Base-by-base conservation (phyloP, 2,113 vertebrate species). In the Cisticola juncidis region DNA sequence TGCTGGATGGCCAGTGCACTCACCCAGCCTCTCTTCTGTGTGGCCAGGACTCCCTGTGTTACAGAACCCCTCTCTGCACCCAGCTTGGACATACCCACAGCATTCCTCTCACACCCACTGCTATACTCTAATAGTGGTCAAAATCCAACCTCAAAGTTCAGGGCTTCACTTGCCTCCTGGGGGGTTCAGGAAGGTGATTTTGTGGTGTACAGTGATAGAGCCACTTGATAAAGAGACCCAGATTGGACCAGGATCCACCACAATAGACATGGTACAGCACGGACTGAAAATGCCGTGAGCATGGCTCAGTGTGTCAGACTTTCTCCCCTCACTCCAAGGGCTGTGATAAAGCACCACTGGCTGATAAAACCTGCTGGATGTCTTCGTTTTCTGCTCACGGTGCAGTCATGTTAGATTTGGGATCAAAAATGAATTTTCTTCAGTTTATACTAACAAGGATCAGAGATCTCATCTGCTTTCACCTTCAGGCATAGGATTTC, bases 361-460 rank as follows among this genome's bases (percentile, higher is more conserved):
- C 36, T 83, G 28, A 45, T 48, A 69, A 93, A 91, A 31, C 6
- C 36, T 60, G n/a, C n/a, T 48, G 6, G 18, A 31, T 18, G 8
- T 71, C 56, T 78, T 76, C 36, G 17, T 53, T 78, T 33, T 3
- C 44, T 84, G 20, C 17, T 77, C 54, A 20, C 31, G 53, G 45
- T 53, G 19, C 21, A 54, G 25, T 79, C 33, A 6, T 53, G 40
- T 65, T 79, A 77, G 15, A 70, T 86, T 73, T 86, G 79, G 64
- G 71, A 86, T 92, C 36, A 94, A 72, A 83, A 84, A 51, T 29
- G 2, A 42, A 71, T 92, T 94, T 92, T 88, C 53, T 83, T 88
- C 81, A 54, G 12, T 9, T 92, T 88, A 66, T 23, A 53, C 23
- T 50, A 53, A 73, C 36, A 80, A 72, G 28, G 21, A 86, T 69